phyloP scores from a whole-genome alignment of 2,797 vertebrate genomes.

The Lemur catta region DNA sequence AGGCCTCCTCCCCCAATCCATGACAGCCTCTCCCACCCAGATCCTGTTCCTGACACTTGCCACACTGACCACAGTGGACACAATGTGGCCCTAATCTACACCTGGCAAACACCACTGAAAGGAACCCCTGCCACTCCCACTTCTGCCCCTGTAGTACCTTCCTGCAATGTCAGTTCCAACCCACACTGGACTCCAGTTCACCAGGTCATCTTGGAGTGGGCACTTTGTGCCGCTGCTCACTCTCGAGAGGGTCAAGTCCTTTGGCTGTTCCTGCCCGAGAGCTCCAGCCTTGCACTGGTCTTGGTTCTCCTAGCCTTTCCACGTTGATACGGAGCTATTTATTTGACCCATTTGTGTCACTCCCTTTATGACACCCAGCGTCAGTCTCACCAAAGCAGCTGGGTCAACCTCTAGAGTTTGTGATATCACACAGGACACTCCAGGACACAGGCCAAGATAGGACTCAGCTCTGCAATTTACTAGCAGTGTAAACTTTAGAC shows the following conservation, averaged over 20 bases:
- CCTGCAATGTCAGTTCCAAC: neutral
- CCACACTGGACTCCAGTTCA: neutral
- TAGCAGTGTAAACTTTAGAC: neutral
- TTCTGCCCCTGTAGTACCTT: neutral
- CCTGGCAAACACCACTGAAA: neutral
- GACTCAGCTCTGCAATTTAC: neutral
- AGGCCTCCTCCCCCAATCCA: neutral
- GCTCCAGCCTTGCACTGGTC: neutral
- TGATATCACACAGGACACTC: neutral
- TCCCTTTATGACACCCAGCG: neutral
- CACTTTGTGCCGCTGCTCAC: neutral
- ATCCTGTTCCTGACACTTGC: neutral
- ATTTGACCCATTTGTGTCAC: neutral
- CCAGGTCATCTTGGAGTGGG: neutral
- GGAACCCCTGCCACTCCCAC: neutral
- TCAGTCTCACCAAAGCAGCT: neutral
- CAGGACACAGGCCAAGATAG: neutral
- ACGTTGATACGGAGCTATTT: neutral
- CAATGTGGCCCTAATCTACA: neutral
- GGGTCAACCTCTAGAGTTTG: neutral
- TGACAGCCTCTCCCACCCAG: neutral
- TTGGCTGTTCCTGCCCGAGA: neutral
- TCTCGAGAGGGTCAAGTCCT: neutral
- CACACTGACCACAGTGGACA: neutral
- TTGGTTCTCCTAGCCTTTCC: neutral